Evolutionary conservation across 2,797 vertebrate species (phyloP), one percentile per base, ranked within the genome.

Genomic region (Pteropus rufus): DNA sequence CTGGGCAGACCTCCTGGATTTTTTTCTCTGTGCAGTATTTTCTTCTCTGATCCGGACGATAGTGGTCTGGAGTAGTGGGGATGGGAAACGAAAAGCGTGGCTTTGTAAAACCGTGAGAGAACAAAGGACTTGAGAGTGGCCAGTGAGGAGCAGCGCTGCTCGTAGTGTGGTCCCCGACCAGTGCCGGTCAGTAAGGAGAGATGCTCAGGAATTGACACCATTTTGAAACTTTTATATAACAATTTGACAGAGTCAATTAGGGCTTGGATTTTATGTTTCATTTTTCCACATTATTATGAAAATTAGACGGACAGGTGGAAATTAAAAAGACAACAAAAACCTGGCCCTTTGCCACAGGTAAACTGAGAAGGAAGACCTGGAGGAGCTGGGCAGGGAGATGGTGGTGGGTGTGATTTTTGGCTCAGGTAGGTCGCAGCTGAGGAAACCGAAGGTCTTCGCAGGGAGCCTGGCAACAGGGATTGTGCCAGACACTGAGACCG

Each of bases 131-230:
- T 1, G 11, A 15, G 36, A 46, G 76, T 1, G 2, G 69, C 16
- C 0, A 16, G 23, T 24, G 83, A 69, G 52, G 56, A 60, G 34
- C 31, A 7, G 11, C 10, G 39, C 62, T 8, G 7, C 41, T n/a
- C 5, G 1, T 0, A 31, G n/a, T 19, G 12, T 5, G 52, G 60
- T n/a, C 54, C 19, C 36, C 0, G 0, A 2, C 39, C 19, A 0
- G 62, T 2, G 21, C 62, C 1, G 76, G 67, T 7, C 9, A 5
- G 29, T 4, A 14, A 26, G 52, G 75, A 18, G 18, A 24, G 21
- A 36, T 80, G 72, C n/a, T 3, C 14, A 54, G 54, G 52, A 15
- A 36, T 1, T 5, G 29, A 70, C 39, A 6, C 44, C 18, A 0
- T 41, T 46, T 5, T 26, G 80, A 29, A 60, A 62, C 12, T 4